Conservation (phyloP, 1,140 invertebrate species). For the Odontomachus brunneus region DNA sequence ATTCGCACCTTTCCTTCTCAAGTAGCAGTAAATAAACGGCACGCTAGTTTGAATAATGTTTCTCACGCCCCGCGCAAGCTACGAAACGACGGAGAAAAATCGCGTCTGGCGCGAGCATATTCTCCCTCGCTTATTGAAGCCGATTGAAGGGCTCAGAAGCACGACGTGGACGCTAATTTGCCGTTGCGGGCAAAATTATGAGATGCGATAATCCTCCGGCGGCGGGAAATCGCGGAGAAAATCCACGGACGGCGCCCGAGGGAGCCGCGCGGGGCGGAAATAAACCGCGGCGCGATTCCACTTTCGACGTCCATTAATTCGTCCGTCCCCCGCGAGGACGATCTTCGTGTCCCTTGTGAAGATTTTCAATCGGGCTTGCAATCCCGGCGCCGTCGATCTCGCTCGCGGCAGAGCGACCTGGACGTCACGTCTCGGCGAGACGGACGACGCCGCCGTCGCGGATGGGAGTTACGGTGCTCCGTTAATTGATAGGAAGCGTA, state of each 20-base stretch:
- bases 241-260: neutral
- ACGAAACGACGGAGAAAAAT: too few relatives aligned
- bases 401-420: neutral
- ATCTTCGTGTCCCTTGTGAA: neutral
- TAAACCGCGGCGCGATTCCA: neutral
- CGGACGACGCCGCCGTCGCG: neutral
- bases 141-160: neutral
- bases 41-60: neutral
- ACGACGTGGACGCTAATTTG: slow-evolving; percentile 16
- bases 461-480: slow-evolving; percentile 2
- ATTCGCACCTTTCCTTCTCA: too few relatives aligned
- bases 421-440: neutral
- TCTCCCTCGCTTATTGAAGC: too few relatives aligned
- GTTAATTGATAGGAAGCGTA: slow-evolving; percentile 48
- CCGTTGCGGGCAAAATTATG: neutral
- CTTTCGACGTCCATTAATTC: slow-evolving; percentile 49
- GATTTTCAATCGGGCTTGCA: slow-evolving; percentile 38
- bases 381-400: slow-evolving; percentile 18
- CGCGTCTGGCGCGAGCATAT: too few relatives aligned
- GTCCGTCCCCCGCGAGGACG: neutral
- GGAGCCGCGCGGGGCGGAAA: neutral
- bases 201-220: slow-evolving; percentile 6
- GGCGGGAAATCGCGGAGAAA: neutral
- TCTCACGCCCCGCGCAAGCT: neutral
- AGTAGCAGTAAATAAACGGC: too few relatives aligned